Evolutionary conservation across 2,797 vertebrate genomes (phyloP).

Genomic region (Pangasius macronema): DNA sequence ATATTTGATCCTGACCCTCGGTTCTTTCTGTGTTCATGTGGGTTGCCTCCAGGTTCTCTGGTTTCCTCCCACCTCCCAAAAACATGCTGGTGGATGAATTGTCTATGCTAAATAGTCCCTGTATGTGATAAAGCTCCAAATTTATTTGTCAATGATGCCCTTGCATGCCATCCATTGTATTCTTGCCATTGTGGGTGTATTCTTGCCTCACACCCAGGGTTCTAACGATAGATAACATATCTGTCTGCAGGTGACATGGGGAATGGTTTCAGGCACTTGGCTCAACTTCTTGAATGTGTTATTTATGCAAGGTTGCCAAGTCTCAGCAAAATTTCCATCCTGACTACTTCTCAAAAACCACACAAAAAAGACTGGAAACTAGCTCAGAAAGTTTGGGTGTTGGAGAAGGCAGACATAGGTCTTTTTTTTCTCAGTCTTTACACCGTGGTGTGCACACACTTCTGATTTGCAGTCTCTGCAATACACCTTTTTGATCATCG

Average conservation of each 20-base stretch:
- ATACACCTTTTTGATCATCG: not conserved
- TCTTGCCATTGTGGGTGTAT: no score
- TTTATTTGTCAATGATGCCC: not conserved
- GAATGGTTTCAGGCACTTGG: not conserved
- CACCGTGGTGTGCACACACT: not conserved
- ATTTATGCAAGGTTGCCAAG: not conserved
- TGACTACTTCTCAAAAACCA: not conserved
- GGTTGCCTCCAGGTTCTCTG: not conserved
- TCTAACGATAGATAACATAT: conserved; percentile 35
- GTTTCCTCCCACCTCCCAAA: not conserved
- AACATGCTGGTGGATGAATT: not conserved
- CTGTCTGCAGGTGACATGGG: conserved; percentile 54
- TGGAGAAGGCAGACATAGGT: not conserved
- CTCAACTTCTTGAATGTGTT: not conserved
- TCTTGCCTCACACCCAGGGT: not conserved
- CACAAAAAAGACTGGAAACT: not conserved
- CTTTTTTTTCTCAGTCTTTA: not conserved
- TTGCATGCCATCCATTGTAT: not conserved
- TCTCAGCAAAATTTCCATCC: not conserved
- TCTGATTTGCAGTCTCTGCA: not conserved
- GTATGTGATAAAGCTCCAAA: not conserved
- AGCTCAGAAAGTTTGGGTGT: not conserved
- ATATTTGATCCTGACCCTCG: not conserved
- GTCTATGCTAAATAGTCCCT: not conserved
- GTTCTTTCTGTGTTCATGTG: not conserved